These are phyloP conservation scores for Pogonomyrmex barbatus DNA, from an alignment of 1,140 invertebrate genomes.

Conservation along the genomic window DNA sequence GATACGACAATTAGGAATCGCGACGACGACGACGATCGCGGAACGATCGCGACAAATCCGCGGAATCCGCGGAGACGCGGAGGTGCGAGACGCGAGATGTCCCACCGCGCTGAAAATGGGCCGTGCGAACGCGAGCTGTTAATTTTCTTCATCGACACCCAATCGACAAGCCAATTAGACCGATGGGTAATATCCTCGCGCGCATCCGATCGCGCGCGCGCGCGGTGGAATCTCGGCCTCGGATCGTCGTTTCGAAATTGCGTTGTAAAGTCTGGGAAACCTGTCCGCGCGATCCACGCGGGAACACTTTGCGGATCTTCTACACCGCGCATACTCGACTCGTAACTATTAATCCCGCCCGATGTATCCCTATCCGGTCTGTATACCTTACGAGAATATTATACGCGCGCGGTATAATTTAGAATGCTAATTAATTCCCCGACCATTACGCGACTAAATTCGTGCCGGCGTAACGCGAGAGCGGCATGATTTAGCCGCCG, in stretches of 20 bases:
- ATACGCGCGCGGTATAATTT: constrained; percentile 32
- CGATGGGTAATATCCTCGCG: constrained; percentile 13
- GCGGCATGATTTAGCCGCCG: neutral
- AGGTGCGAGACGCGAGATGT: neutral
- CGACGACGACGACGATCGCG: neutral
- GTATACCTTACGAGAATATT: constrained; percentile 31
- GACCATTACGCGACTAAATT: constrained; percentile 18
- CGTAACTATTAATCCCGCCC: constrained; percentile 29
- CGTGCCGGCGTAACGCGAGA: constrained; percentile 4
- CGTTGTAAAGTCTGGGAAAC: constrained; percentile 23
- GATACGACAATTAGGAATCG: constrained; percentile 15
- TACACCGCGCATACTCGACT: neutral
- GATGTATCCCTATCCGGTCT: constrained; percentile 12
- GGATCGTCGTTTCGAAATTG: neutral
- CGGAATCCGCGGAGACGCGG: neutral
- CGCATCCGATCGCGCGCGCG: neutral
- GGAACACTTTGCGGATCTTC: constrained; percentile 10
- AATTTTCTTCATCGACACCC: constrained; percentile 27
- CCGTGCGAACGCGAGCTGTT: constrained; percentile 10
- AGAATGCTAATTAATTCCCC: constrained; percentile 37
- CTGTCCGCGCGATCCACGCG: neutral
- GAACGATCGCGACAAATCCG: neutral
- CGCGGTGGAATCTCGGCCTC: neutral
- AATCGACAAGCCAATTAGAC: constrained; percentile 13
- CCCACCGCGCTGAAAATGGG: constrained; percentile 2